Evolutionary conservation across 2,888 invertebrate species (phyloP).

Genomic region (Drosophila conformis): DNA sequence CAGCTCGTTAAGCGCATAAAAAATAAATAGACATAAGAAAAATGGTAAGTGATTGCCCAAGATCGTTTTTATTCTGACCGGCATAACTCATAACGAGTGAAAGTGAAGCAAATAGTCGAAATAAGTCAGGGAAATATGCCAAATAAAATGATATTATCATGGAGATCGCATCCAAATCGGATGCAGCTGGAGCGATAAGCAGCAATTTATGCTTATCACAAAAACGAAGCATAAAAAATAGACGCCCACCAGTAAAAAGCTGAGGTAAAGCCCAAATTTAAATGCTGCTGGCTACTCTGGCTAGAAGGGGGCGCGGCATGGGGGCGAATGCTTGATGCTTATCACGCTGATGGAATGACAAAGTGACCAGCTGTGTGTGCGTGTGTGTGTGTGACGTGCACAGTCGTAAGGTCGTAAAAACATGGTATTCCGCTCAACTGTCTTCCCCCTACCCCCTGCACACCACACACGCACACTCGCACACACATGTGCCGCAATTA

Average conservation of each 20-base stretch:
- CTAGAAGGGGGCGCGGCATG: slow-evolving; percentile 27
- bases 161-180: slow-evolving; percentile 27
- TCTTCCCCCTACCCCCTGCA: background rate
- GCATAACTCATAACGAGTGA: slow-evolving; percentile 33
- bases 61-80: background rate
- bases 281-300: slow-evolving; percentile 46
- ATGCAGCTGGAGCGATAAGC: slow-evolving; percentile 59
- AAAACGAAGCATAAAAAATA: background rate
- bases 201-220: slow-evolving; percentile 68
- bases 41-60: background rate
- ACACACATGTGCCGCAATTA: slow-evolving; percentile 66
- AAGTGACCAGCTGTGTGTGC: slow-evolving; percentile 50
- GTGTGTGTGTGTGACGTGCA: slow-evolving; percentile 35
- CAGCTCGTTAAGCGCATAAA: background rate
- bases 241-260: slow-evolving; percentile 58
- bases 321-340: slow-evolving; percentile 57
- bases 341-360: slow-evolving; percentile 73
- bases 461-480: background rate
- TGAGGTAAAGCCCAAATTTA: slow-evolving; percentile 25
- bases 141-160: slow-evolving; percentile 38
- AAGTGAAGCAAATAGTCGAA: slow-evolving; percentile 29
- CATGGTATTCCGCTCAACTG: background rate
- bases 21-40: background rate
- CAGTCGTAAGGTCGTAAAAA: slow-evolving; percentile 44
- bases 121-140: slow-evolving; percentile 19